These are phyloP conservation scores for Ceraclea dissimilis DNA, from an alignment of 2,888 invertebrate genomes.

Conservation along the genomic window DNA sequence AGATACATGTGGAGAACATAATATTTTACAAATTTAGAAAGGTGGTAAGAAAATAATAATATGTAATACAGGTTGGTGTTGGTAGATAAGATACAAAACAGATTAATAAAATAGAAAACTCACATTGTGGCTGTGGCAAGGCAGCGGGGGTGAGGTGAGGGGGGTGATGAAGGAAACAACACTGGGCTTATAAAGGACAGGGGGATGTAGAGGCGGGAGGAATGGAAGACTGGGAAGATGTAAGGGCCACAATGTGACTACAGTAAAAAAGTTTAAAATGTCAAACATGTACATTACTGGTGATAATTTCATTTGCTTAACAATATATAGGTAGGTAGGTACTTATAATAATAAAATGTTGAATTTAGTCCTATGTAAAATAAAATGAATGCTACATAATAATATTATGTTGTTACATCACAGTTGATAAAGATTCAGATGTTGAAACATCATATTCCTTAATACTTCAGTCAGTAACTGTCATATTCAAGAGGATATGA, in stretches of 20 bases:
- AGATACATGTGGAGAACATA: constrained; percentile 8
- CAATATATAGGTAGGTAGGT: too few relatives aligned
- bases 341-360: not conserved
- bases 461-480: constrained; percentile 1
- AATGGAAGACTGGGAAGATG: not conserved
- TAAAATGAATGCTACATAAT: constrained; percentile 46
- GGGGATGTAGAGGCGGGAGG: not conserved
- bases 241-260: too few relatives aligned
- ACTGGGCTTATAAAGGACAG: too few relatives aligned
- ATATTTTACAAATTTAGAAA: constrained; percentile 3
- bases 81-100: not conserved
- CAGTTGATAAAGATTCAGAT: constrained; percentile 31
- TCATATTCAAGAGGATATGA: constrained; percentile 8
- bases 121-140: not conserved
- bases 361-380: constrained; percentile 25
- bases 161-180: not conserved
- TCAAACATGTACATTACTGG: too few relatives aligned
- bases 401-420: constrained; percentile 49
- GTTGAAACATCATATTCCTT: too few relatives aligned
- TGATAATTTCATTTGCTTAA: too few relatives aligned
- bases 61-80: not conserved
- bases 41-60: not conserved
- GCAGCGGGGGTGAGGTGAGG: not conserved
- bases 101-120: too few relatives aligned
- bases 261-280: too few relatives aligned